Percentiles rank a stretch among this genome's conserved stretches.
Evolutionary conservation across 2,113 vertebrate species (phyloP).

Genomic region (Megatriorchis doriae): DNA sequence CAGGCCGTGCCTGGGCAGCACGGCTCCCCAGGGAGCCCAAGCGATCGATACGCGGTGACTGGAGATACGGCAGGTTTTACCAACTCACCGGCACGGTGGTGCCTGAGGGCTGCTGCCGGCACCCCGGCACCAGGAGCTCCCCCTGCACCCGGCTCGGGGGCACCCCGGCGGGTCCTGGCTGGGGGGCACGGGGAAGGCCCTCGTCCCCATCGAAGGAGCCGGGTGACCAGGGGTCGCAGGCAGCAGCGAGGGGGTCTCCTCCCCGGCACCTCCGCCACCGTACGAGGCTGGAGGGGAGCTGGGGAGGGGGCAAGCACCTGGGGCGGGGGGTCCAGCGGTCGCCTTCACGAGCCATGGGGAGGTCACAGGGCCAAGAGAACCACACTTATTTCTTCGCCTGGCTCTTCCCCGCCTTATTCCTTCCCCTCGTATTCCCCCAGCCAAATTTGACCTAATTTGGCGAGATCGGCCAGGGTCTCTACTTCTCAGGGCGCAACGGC

Average conservation of each 20-base stretch:
- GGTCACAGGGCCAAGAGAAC: constrained; percentile 20
- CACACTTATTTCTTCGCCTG: not conserved
- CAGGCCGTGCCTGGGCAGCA: not conserved
- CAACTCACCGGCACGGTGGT: not conserved
- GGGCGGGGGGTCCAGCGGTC: not conserved
- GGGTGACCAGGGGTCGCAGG: not conserved
- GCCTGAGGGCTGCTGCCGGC: not conserved
- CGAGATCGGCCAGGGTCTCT: constrained; percentile 29
- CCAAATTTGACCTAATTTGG: constrained; percentile 53
- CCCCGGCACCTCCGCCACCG: not conserved
- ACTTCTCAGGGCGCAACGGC: constrained; percentile 22
- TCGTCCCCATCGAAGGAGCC: not conserved
- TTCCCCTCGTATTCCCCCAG: not conserved
- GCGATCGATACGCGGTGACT: rapidly evolving
- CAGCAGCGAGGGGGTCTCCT: not conserved
- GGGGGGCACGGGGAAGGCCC: not conserved
- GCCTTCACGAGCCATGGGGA: rapidly evolving
- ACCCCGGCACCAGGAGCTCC: not conserved
- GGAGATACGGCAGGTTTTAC: not conserved
- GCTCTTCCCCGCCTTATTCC: not conserved
- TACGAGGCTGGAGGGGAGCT: not conserved
- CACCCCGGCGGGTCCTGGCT: rapidly evolving
- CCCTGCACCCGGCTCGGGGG: not conserved
- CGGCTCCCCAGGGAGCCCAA: not conserved
- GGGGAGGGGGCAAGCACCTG: not conserved